Evolutionary conservation across 2,113 vertebrate species (phyloP), one percentile per base, ranked within the genome.

Genomic region (Trogon surrucura): DNA sequence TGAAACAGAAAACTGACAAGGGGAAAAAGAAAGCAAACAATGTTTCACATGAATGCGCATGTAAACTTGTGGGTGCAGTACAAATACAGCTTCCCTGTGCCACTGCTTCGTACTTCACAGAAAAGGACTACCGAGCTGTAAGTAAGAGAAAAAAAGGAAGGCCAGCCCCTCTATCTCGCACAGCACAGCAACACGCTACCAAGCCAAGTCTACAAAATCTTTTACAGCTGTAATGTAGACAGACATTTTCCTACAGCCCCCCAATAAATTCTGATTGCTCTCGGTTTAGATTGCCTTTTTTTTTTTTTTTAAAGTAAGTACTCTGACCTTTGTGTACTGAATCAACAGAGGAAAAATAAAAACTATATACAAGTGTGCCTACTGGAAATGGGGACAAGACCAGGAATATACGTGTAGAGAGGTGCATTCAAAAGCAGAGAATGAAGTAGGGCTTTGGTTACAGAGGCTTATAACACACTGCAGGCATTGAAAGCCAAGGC

Each of bases 11-110:
- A 81, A 65, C n/a, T 25, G 30, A 34, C 10, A 22, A 56, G 23
- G 62, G 22, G 38, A 60, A 56, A 73, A 66, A 78, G 56, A 58
- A 50, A 71, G 34, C 32, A 93, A 83, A 38, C 5, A 2, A 89
- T 44, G 16, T 45, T 65, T 73, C 80, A 17, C 2, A 0, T n/a
- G 53, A 30, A 58, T 5, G 48, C 0, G 4, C 3, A 0, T 18
- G 30, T 5, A 26, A 48, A 10, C 9, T 2, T 38, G 17, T 57
- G 26, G 14, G 22, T 53, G 20, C 34, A 66, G 18, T 16, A 67
- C 60, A 86, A 48, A n/a, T 17, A 27, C 2, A 69, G 27, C 19
- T 75, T 73, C 17, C 20, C 41, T 47, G 8, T 34, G 22, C 8
- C 25, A 3, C 38, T 7, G 19, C 41, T 60, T 27, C 38, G 11